Evolutionary conservation across 1,140 invertebrate species (phyloP).

Genomic region (Apis dorsata): DNA sequence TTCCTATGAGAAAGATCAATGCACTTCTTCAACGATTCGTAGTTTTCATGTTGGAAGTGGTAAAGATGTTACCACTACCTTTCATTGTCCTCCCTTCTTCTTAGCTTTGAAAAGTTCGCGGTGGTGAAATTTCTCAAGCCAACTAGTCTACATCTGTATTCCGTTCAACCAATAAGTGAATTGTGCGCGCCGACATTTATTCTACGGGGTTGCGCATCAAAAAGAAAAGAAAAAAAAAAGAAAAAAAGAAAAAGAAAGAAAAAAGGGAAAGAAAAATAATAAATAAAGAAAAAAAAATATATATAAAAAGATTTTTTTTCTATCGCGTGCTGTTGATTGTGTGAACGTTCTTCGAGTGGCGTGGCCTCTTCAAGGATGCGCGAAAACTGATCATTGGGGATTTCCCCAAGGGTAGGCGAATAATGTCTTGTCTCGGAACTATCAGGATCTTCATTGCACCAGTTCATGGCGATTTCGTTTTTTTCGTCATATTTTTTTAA

Average conservation of each 20-base stretch:
- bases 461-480: background rate
- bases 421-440: background rate
- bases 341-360: conserved; percentile 17
- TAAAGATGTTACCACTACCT: conserved; percentile 64
- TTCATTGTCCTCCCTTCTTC: conserved; percentile 58
- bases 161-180: conserved; percentile 70
- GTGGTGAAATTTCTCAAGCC: conserved; percentile 50
- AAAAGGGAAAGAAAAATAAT: too few species aligned
- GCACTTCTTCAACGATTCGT: conserved; percentile 5
- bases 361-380: conserved; percentile 38
- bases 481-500: too few species aligned
- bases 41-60: conserved; percentile 61
- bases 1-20: conserved; percentile 20
- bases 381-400: conserved; percentile 34
- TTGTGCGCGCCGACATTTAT: conserved; percentile 18
- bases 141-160: conserved; percentile 68
- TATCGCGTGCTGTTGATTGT: background rate
- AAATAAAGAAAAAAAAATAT: background rate
- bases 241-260: too few species aligned
- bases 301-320: background rate
- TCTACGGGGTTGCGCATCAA: background rate
- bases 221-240: too few species aligned
- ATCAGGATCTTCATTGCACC: background rate
- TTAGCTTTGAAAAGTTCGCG: conserved; percentile 33
- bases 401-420: conserved; percentile 41